Conservation (phyloP, 2,888 invertebrate genomes). For the Dryococelus australis region DNA sequence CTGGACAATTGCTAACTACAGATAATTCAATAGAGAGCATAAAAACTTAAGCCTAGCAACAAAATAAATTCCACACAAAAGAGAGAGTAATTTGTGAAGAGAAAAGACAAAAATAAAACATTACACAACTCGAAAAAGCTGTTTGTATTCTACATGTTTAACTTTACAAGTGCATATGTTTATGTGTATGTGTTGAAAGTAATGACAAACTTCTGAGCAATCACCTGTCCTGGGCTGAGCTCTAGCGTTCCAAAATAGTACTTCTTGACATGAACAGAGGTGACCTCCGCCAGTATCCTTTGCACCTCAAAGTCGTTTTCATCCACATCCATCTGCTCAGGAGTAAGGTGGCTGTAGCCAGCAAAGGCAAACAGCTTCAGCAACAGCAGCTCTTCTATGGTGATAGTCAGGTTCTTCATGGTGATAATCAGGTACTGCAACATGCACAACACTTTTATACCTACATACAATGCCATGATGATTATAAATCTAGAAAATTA, state of each 20-base stretch:
- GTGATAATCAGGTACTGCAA: conserved; percentile 76
- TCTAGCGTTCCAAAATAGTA: conserved; percentile 87
- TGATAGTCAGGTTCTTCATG: conserved; percentile 82
- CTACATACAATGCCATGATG: too few relatives aligned
- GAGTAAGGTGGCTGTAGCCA: conserved; percentile 61
- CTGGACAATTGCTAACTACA: too few relatives aligned
- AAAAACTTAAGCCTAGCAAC: too few relatives aligned
- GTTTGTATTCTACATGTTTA: too few relatives aligned
- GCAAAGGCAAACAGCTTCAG: conserved; percentile 68
- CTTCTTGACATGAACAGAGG: conserved; percentile 80
- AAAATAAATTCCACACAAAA: too few relatives aligned
- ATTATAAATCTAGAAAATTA: too few relatives aligned
- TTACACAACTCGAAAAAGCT: too few relatives aligned
- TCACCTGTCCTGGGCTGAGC: conserved; percentile 78
- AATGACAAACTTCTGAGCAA: conserved; percentile 24
- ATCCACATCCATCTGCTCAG: conserved; percentile 66
- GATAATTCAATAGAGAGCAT: too few relatives aligned
- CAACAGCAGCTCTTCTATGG: conserved; percentile 86
- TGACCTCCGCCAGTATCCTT: conserved; percentile 78
- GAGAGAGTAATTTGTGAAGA: too few relatives aligned
- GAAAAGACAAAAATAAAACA: too few relatives aligned
- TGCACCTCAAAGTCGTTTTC: conserved; percentile 84
- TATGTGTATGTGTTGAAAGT: too few relatives aligned
- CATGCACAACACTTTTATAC: neutral
- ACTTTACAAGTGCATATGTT: too few relatives aligned